Base-by-base conservation (phyloP, 2,113 vertebrate species). In the Anoura caudifer region DNA sequence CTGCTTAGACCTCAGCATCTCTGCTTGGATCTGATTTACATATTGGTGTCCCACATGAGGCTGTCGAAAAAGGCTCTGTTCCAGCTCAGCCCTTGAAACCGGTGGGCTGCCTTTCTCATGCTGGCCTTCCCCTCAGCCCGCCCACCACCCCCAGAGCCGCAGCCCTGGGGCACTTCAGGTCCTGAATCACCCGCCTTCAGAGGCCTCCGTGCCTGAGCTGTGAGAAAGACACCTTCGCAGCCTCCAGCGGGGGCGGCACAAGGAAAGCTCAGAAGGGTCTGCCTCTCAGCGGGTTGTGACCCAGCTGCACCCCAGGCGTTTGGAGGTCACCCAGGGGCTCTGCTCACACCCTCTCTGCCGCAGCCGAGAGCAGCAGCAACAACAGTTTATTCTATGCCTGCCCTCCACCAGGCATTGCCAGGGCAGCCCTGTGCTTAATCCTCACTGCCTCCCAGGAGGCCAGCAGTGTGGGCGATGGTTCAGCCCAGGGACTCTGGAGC, bases 111-210 rank as follows among this genome's bases (percentile, higher is more conserved):
- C n/a, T 91, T 83, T 95, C 52, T 91, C 77, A 36, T 19, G 0
- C 1, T 15, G 47, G 36, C 26, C 63, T 10, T 33, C n/a, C 1
- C 28, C 17, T 24, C 13, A 2, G 90, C 41, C 16, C 65, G 41
- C 67, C 56, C 41, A 4, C 94, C 17, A 14, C 38, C 43, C 31
- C 31, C 80, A 75, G 61, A 86, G 90, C 61, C 22, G 0, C n/a
- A 16, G 52, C 54, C 43, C 31, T 16, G 0, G 72, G 77, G 89
- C 26, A 0, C 88, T 31, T 33, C 9, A 15, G 61, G n/a, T 26
- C 67, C 83, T 89, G 94, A 92, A 45, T 91, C 95, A 91, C 5
- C 92, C 79, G 3, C 93, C 91, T 22, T 33, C 93, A 7, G 43
- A 73, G 61, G 67, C 93, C 73, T 77, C 67, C 0, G 0, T 10